A percentile compares a stretch with the other conserved stretches of the same genome.
phyloP scores from a whole-genome alignment of 2,888 invertebrate genomes.

The Polia nebulosa region DNA sequence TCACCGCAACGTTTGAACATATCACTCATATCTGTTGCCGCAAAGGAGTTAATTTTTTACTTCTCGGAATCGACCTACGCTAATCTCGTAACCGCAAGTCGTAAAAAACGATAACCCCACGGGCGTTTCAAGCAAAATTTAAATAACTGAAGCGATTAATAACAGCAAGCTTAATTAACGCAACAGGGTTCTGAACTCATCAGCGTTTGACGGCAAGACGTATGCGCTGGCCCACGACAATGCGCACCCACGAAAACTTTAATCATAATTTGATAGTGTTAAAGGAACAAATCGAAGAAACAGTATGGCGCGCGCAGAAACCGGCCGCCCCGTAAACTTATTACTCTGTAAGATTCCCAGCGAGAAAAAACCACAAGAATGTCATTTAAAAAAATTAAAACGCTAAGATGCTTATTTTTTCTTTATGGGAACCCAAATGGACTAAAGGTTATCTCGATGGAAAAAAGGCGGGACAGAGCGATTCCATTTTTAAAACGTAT shows the following conservation, averaged over 20 bases:
- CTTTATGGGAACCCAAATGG: slow-evolving; percentile 88
- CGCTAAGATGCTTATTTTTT: slow-evolving; percentile 87
- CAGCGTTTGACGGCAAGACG: slow-evolving; percentile 82
- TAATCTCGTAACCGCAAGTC: slow-evolving; percentile 85
- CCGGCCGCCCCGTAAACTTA: slow-evolving; percentile 82
- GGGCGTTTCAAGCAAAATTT: slow-evolving; percentile 81
- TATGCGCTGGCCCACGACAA: slow-evolving; percentile 80
- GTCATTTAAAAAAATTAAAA: slow-evolving; percentile 91
- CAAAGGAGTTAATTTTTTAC: slow-evolving; percentile 81
- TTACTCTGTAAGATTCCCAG: slow-evolving; percentile 86
- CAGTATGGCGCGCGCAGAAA: slow-evolving; percentile 83
- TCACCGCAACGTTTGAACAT: slow-evolving; percentile 69
- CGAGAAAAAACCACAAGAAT: slow-evolving; percentile 90
- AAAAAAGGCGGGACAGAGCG: slow-evolving; percentile 90
- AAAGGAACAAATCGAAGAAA: slow-evolving; percentile 79
- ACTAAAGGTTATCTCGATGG: slow-evolving; percentile 90
- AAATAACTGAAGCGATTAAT: slow-evolving; percentile 88
- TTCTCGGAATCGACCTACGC: slow-evolving; percentile 86
- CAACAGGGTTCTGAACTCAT: slow-evolving; percentile 82
- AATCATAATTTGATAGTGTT: slow-evolving; percentile 74
- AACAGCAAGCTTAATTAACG: slow-evolving; percentile 84
- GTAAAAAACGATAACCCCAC: slow-evolving; percentile 84
- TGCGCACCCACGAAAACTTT: slow-evolving; percentile 76
- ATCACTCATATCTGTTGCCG: slow-evolving; percentile 78
- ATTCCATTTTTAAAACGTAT: slow-evolving; percentile 91